These are phyloP conservation scores for Atherinomorus stipes DNA, from an alignment of 2,113 vertebrate genomes.

Conservation along the genomic window DNA sequence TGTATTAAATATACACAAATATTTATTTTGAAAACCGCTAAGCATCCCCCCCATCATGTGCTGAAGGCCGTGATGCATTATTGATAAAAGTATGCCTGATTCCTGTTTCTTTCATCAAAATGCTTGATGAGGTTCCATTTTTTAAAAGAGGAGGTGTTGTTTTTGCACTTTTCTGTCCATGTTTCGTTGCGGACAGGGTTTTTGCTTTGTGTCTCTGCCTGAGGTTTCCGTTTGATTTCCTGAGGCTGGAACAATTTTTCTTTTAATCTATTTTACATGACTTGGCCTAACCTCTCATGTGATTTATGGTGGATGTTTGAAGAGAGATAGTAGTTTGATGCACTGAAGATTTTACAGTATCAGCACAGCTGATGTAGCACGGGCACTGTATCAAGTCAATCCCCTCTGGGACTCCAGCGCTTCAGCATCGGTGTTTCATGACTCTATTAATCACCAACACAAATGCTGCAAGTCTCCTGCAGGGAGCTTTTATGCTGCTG, in stretches of 20 bases:
- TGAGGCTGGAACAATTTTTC: not conserved
- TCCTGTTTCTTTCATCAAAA: not conserved
- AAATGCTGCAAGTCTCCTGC: not conserved
- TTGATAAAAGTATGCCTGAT: slow-evolving; percentile 53
- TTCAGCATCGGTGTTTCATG: slow-evolving; percentile 2
- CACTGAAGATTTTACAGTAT: slow-evolving; percentile 32
- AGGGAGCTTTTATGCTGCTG: slow-evolving; percentile 14
- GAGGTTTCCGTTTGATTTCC: slow-evolving; percentile 17
- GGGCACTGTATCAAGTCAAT: not conserved
- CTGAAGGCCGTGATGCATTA: slow-evolving; percentile 58
- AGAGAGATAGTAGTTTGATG: not conserved
- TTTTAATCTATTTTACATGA: slow-evolving; percentile 50
- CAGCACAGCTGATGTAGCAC: slow-evolving; percentile 14
- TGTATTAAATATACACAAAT: slow-evolving; percentile 56
- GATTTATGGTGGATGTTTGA: slow-evolving; percentile 30
- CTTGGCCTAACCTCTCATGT: not conserved
- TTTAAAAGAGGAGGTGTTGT: not conserved
- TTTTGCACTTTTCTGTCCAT: not conserved
- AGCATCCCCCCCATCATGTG: slow-evolving; percentile 16
- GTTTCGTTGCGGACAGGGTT: not conserved
- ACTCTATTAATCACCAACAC: slow-evolving; percentile 45
- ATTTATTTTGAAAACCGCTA: slow-evolving; percentile 52
- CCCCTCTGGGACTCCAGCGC: slow-evolving; percentile 25
- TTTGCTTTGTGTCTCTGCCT: not conserved
- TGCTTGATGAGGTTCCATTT: not conserved